Evolutionary conservation across 2,113 vertebrate species (phyloP).

Genomic region (Panurus biarmicus): DNA sequence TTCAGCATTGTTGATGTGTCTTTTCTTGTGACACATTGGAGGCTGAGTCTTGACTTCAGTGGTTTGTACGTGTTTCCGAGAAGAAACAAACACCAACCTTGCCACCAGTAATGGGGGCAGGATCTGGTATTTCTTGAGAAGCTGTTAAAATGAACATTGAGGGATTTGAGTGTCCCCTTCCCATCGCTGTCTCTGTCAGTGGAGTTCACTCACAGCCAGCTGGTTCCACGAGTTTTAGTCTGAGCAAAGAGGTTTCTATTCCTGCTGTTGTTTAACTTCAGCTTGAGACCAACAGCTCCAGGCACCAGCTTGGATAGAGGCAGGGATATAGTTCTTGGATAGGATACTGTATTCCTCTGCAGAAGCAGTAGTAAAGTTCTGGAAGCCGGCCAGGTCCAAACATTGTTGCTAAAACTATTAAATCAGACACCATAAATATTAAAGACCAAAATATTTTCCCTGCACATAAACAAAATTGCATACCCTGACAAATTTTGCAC

Average conservation of each 20-base stretch:
- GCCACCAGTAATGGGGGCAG: background rate
- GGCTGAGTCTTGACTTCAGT: background rate
- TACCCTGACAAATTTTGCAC: background rate
- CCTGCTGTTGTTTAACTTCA: background rate
- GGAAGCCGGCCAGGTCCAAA: background rate
- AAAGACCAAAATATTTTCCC: background rate
- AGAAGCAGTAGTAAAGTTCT: background rate
- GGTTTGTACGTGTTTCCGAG: background rate
- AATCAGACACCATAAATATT: background rate
- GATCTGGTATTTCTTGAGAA: background rate
- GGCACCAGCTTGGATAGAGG: background rate
- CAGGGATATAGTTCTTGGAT: background rate
- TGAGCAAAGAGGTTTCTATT: background rate
- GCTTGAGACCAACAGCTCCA: background rate
- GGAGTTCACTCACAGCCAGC: background rate
- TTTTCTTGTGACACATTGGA: background rate
- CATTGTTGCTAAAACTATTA: background rate
- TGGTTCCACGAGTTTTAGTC: background rate
- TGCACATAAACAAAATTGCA: background rate
- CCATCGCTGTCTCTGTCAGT: background rate
- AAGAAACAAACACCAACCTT: background rate
- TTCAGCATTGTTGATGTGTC: background rate
- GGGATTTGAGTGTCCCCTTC: background rate
- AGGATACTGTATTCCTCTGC: background rate
- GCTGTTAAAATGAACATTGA: background rate